A percentile compares a stretch with the other conserved stretches of the same genome.
phyloP scores from a whole-genome alignment of 2,888 invertebrate genomes.

The Polydrusus pterygomalis region DNA sequence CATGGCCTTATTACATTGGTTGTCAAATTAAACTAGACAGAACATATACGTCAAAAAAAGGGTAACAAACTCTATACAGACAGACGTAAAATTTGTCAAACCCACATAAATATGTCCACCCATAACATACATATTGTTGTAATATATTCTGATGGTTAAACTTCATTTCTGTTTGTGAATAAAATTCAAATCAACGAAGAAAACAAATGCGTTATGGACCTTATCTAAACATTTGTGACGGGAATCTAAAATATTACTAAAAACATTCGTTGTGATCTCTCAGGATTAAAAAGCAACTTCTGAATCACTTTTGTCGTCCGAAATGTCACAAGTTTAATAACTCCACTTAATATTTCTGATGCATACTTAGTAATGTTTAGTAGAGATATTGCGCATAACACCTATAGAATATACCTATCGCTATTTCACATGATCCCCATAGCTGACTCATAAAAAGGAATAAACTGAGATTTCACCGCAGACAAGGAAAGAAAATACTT shows the following conservation, averaged over 20 bases:
- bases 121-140: no score
- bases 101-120: no score
- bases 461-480: no score
- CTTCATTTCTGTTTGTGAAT: not conserved
- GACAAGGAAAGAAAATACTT: no score
- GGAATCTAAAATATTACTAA: slow-evolving; percentile 17
- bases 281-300: slow-evolving; percentile 23
- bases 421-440: no score
- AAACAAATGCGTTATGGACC: slow-evolving; percentile 2
- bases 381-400: not conserved
- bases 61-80: no score
- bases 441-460: no score
- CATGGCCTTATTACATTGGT: no score
- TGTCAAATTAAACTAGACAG: no score
- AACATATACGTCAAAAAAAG: no score
- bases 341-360: slow-evolving; percentile 35
- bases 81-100: no score
- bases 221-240: slow-evolving; percentile 8
- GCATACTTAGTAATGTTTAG: slow-evolving; percentile 4
- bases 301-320: slow-evolving; percentile 27
- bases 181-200: slow-evolving; percentile 3
- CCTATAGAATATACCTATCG: not conserved
- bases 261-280: slow-evolving; percentile 24
- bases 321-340: slow-evolving; percentile 36
- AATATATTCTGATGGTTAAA: not conserved